Evolutionary conservation across 2,797 vertebrate species (phyloP), one percentile per base, ranked within the genome.

Genomic region (Acrocephalus scirpaceus): DNA sequence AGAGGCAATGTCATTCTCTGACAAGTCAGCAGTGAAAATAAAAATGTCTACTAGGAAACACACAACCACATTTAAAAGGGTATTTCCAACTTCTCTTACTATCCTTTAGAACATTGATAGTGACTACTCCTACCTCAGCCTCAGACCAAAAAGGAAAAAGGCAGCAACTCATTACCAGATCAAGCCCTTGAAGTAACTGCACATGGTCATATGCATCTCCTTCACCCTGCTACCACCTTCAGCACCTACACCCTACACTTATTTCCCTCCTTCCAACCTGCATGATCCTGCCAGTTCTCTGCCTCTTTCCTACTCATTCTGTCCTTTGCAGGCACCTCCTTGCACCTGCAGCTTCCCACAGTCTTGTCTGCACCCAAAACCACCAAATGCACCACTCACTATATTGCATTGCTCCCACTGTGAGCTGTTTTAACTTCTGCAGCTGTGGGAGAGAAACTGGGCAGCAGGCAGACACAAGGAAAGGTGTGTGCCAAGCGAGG

Each of bases 391-490:
- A 3, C 13, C 32, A 32, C 30, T 73, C 9, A 4, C 7, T 21
- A 53, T 22, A 30, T 23, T 44, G 20, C 57, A 54, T 0, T 40
- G 45, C 16, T 66, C 38, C 25, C 57, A 66, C 32, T 0, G 0
- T 13, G 26, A 78, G 40, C 20, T 50, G 36, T 42, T 42, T 77
- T 34, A 23, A 29, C 18, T 32, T 17, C 30, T 57, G 20, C 26
- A 84, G 32, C 44, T 38, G 16, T 16, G 40, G 20, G 23, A 44
- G 30, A 64, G 58, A 82, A 85, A 60, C 0, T 1, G 36, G 16
- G 42, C n/a, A 19, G 30, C 36, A 66, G 48, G 26, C 29, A 80
- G 25, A 48, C 0, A 2, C 0, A 0, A 29, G 21, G 22, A 32
- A 81, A 88, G 18, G 25, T 71, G 16, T 29, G 57, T 7, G 25